Conservation (phyloP, 2,113 vertebrate genomes). For the Dunckerocampus dactyliophorus region DNA sequence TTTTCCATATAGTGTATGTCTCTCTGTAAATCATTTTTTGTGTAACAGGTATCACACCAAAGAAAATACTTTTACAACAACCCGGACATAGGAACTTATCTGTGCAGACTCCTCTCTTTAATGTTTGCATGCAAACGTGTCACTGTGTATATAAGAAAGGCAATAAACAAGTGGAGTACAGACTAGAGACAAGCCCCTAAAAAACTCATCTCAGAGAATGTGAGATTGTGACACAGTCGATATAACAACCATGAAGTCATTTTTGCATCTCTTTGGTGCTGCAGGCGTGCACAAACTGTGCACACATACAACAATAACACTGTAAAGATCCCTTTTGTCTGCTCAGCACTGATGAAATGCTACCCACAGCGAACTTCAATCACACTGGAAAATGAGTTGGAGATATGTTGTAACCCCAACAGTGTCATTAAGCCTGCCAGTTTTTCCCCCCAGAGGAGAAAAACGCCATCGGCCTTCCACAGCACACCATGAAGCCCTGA, state of each 20-base stretch:
- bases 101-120: conserved; percentile 17
- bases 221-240: conserved; percentile 39
- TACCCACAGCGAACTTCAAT: conserved; percentile 73
- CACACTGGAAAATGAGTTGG: conserved; percentile 64
- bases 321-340: conserved; percentile 66
- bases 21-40: not conserved
- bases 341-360: conserved; percentile 68
- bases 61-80: conserved; percentile 31
- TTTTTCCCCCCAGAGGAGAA: conserved; percentile 49
- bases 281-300: conserved; percentile 31
- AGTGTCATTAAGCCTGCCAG: conserved; percentile 69
- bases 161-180: conserved; percentile 50
- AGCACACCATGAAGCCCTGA: conserved; percentile 25
- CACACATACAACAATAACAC: conserved; percentile 50
- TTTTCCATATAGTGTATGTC: not conserved
- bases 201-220: conserved; percentile 48
- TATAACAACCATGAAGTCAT: conserved; percentile 51
- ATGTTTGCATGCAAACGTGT: conserved; percentile 16
- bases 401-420: conserved; percentile 56
- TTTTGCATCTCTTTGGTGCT: conserved; percentile 43
- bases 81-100: conserved; percentile 28
- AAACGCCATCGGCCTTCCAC: conserved; percentile 37
- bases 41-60: conserved; percentile 7
- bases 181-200: conserved; percentile 49
- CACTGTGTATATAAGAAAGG: conserved; percentile 21